Evolutionary conservation across 2,888 invertebrate genomes (phyloP), one percentile per base, ranked within the genome.

Genomic region (Rhamnusium bicolor): DNA sequence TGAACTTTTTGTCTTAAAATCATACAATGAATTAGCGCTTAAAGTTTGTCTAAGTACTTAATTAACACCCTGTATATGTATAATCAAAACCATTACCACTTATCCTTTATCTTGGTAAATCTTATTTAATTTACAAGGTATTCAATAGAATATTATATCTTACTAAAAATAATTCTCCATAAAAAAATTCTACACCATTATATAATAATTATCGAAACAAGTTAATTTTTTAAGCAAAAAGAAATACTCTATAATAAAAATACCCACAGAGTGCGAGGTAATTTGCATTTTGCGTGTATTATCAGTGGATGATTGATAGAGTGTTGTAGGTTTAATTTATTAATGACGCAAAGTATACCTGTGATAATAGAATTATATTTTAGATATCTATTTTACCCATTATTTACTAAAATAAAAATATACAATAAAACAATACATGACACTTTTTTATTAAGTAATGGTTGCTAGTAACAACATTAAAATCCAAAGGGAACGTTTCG

Each of bases 211-310:
- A n/a, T n/a, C n/a, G 12, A 12, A 40, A 24, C 12, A n/a, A n/a
- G n/a, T 40, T n/a, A 40, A 12, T 32, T 32, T 40, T n/a, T 40
- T 40, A 40, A 40, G n/a, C 40, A 40, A 56, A 56, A 3, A 24
- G 24, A n/a, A 18, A 12, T 21, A 14, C 2, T 27, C 12, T 27
- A n/a, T 56, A 56, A 27, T 21, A 56, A 21, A 24, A 19, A 56
- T 14, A 21, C 27, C 56, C 27, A 40, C 12, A 21, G 10, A 56
- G 7, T 8, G 27, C 6, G 27, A 19, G 60, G 12, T 79, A 78
- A 79, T 79, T 79, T 70, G 76, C 70, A 71, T 74, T 79, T 79
- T 61, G 79, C 79, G 79, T 79, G 79, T 66, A 24, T 24, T 56
- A n/a, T 19, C 8, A 19, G 10, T 12, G n/a, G 14, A 24, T 27